phyloP scores from a whole-genome alignment of 64 coral and sea anemone species.

The Stichodactyla helianthus region DNA sequence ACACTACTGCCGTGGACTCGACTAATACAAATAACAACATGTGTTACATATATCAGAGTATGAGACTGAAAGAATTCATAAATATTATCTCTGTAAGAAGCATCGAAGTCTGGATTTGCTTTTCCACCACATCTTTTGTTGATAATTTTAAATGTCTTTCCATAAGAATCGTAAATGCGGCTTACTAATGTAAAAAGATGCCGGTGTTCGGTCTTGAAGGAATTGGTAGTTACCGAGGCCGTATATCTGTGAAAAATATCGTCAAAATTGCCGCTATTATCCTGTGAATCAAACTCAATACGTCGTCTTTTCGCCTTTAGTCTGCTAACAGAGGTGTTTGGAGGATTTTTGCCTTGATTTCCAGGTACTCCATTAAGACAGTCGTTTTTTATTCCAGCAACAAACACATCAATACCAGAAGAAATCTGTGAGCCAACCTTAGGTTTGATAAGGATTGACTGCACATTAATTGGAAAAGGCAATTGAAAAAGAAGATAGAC shows the following conservation, averaged over 20 bases:
- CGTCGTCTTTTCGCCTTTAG: not conserved
- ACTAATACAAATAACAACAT: constrained; percentile 61
- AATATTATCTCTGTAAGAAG: not conserved
- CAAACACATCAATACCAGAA: constrained; percentile 72
- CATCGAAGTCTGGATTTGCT: not conserved
- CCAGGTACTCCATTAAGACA: not conserved
- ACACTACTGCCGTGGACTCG: constrained; percentile 67
- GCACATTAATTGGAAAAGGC: constrained; percentile 73
- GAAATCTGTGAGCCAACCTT: constrained; percentile 86
- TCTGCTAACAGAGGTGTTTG: not conserved
- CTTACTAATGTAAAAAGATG: constrained; percentile 54
- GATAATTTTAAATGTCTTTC: constrained; percentile 45
- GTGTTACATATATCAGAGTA: constrained; percentile 53
- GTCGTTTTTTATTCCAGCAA: constrained; percentile 49
- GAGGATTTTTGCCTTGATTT: not conserved
- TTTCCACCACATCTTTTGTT: constrained; percentile 50
- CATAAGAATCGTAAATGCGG: constrained; percentile 39
- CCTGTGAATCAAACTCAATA: not conserved
- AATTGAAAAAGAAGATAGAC: constrained; percentile 67
- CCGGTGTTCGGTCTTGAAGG: constrained; percentile 59
- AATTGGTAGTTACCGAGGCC: constrained; percentile 35
- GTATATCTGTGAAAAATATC: constrained; percentile 28
- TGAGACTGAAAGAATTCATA: constrained; percentile 57
- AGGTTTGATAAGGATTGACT: constrained; percentile 84
- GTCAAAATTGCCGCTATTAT: not conserved